Evolutionary conservation across 2,888 invertebrate genomes (phyloP).

Genomic region (Hirtodrosophila duncani): DNA sequence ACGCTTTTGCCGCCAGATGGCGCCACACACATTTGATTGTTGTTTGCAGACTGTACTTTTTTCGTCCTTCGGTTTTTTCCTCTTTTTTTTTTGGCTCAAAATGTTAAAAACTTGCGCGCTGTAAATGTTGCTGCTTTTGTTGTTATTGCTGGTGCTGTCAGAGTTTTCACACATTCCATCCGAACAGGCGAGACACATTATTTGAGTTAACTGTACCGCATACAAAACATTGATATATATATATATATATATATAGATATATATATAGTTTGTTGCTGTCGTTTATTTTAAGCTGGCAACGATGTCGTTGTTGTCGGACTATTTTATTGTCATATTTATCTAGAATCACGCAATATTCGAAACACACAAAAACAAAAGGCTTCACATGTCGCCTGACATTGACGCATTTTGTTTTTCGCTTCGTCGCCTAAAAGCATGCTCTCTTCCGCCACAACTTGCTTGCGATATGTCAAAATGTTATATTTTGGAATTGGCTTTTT

Average conservation of each 20-base stretch:
- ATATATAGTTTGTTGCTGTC: constrained; percentile 32
- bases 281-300: constrained; percentile 47
- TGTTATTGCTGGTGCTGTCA: constrained; percentile 33
- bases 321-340: constrained; percentile 73
- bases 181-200: constrained; percentile 15
- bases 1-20: constrained; percentile 14
- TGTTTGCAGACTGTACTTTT: constrained; percentile 43
- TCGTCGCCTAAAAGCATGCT: not conserved
- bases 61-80: constrained; percentile 15
- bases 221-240: constrained; percentile 8
- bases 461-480: too few relatives aligned
- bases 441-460: too few relatives aligned
- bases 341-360: constrained; percentile 56
- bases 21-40: constrained; percentile 29
- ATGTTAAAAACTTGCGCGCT: constrained; percentile 29
- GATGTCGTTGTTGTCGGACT: constrained; percentile 42
- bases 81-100: constrained; percentile 24
- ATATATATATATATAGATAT: not conserved
- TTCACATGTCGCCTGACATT: constrained; percentile 34
- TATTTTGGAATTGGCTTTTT: too few relatives aligned
- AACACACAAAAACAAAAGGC: constrained; percentile 25
- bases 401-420: constrained; percentile 39
- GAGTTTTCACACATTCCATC: constrained; percentile 34
- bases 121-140: constrained; percentile 10
- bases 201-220: constrained; percentile 23